A percentile compares a stretch with the other conserved stretches of the same genome.
Evolutionary conservation across 2,888 invertebrate genomes (phyloP).

Genomic region (Nymphalis polychloros): DNA sequence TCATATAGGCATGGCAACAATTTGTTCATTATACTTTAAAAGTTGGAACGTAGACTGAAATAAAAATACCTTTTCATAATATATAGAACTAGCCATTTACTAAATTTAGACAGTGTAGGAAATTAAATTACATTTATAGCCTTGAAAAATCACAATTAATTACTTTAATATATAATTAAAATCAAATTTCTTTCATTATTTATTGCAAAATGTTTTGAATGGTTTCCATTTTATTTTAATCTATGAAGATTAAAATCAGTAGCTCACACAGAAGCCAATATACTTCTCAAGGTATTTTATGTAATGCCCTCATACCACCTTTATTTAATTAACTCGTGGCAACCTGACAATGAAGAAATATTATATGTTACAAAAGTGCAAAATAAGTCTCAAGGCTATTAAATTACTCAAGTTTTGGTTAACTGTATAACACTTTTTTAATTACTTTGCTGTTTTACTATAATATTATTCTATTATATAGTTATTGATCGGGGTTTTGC

Average conservation of each 20-base stretch:
- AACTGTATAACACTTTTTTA: background rate
- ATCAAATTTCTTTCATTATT: background rate
- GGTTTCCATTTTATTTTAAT: conserved; percentile 1
- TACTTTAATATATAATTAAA: background rate
- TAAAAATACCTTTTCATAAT: too few relatives aligned
- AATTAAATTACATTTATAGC: too few relatives aligned
- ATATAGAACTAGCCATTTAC: too few relatives aligned
- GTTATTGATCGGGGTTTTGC: background rate
- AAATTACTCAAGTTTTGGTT: background rate
- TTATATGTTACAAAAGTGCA: conserved; percentile 15
- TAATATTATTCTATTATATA: background rate
- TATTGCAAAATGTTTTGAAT: background rate
- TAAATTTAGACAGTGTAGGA: too few relatives aligned
- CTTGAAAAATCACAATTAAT: too few relatives aligned
- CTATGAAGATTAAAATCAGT: conserved; percentile 5
- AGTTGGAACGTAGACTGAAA: too few relatives aligned
- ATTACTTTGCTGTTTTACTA: background rate
- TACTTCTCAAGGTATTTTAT: conserved; percentile 26
- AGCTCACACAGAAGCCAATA: conserved; percentile 20
- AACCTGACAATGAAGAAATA: background rate
- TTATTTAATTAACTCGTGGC: conserved; percentile 35
- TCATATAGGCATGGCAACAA: too few relatives aligned
- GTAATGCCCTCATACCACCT: conserved; percentile 29
- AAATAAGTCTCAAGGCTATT: conserved; percentile 16
- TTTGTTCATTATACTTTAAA: too few relatives aligned